Evolutionary conservation across 2,888 invertebrate genomes (phyloP).

Genomic region (Ptychoptera contaminata): DNA sequence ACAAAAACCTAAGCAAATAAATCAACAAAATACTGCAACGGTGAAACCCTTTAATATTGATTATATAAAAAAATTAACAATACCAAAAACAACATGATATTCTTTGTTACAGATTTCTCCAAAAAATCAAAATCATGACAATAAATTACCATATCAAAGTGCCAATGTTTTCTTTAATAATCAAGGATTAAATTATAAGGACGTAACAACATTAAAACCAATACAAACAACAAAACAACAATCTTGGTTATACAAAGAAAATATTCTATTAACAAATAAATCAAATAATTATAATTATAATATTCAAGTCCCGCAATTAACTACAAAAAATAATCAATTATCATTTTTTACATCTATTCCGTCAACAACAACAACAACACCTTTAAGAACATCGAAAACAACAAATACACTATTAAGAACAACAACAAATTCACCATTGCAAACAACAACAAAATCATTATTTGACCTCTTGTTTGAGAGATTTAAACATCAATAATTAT

Average conservation of each 20-base stretch:
- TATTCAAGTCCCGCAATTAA: neutral
- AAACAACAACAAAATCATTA: neutral
- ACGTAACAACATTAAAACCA: neutral
- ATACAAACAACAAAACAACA: neutral
- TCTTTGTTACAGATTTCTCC: too few relatives aligned
- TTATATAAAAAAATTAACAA: neutral
- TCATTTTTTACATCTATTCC: neutral
- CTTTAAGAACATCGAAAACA: constrained; percentile 1
- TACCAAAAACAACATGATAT: neutral
- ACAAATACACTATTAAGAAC: neutral
- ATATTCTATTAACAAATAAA: neutral
- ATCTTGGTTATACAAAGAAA: neutral
- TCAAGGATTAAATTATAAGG: too few relatives aligned
- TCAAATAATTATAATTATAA: too few relatives aligned
- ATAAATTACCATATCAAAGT: too few relatives aligned
- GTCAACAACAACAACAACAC: constrained; percentile 2
- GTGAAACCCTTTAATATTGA: too few relatives aligned
- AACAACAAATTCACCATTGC: neutral
- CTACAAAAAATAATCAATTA: too few relatives aligned
- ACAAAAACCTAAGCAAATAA: too few relatives aligned
- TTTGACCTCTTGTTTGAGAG: constrained; percentile 3
- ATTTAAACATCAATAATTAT: constrained; percentile 1
- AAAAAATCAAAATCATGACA: too few relatives aligned
- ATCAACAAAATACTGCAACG: too few relatives aligned
- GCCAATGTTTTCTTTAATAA: too few relatives aligned